These are phyloP conservation scores for Conistra vaccinii DNA, from an alignment of 2,888 invertebrate species.

Conservation along the genomic window DNA sequence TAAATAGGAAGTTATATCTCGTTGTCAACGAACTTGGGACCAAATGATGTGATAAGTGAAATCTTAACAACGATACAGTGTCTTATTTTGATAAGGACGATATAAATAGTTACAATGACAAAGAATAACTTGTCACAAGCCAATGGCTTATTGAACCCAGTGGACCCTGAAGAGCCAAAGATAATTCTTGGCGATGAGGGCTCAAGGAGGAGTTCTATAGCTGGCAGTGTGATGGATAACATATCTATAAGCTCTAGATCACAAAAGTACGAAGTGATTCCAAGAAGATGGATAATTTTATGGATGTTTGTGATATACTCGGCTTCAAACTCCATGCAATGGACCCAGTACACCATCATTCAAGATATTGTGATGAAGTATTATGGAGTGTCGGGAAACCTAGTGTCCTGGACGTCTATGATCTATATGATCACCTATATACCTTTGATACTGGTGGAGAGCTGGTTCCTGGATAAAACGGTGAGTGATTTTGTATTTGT, in stretches of 20 bases:
- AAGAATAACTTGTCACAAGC: constrained; percentile 46
- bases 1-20: constrained; percentile 38
- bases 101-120: constrained; percentile 52
- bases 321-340: constrained; percentile 97
- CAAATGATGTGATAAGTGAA: constrained; percentile 44
- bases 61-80: constrained; percentile 40
- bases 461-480: constrained; percentile 97
- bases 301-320: constrained; percentile 96
- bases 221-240: constrained; percentile 79
- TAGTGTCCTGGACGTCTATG: constrained; percentile 99
- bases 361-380: constrained; percentile 94
- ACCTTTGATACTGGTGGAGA: constrained; percentile 98
- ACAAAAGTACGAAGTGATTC: constrained; percentile 90
- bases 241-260: background rate
- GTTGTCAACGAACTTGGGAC: constrained; percentile 46
- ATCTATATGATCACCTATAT: constrained; percentile 99
- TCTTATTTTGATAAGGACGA: constrained; percentile 29
- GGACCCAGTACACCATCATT: constrained; percentile 99
- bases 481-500: constrained; percentile 90
- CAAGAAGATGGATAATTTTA: constrained; percentile 95
- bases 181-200: constrained; percentile 64
- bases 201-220: constrained; percentile 67
- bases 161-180: constrained; percentile 67
- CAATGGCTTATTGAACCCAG: constrained; percentile 57
- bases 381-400: constrained; percentile 92